These are phyloP conservation scores for Liasis olivaceus DNA, from an alignment of 2,797 vertebrate species.

Conservation along the genomic window DNA sequence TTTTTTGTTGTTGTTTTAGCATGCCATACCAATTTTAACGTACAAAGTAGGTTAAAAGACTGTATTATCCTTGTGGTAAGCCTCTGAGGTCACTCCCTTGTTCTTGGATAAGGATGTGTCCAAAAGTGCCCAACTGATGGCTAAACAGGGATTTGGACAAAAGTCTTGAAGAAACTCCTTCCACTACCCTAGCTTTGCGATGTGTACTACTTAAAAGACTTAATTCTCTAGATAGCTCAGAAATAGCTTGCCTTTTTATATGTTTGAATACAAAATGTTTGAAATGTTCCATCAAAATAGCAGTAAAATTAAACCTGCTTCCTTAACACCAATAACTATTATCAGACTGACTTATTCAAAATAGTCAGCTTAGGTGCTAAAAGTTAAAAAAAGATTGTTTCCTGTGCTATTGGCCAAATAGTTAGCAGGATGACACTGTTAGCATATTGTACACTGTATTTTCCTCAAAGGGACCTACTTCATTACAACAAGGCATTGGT, in stretches of 20 bases:
- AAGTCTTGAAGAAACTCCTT: background rate
- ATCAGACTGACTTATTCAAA: background rate
- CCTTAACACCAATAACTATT: background rate
- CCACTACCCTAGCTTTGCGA: background rate
- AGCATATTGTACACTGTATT: background rate
- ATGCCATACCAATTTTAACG: background rate
- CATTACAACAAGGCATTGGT: background rate
- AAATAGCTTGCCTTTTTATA: background rate
- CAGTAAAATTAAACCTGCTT: background rate
- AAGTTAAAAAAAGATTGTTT: background rate
- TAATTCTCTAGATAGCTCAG: background rate
- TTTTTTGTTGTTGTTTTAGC: background rate
- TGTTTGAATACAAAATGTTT: background rate
- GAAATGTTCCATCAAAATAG: background rate
- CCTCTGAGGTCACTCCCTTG: background rate
- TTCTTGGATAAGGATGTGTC: background rate
- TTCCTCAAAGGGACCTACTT: background rate
- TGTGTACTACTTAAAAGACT: background rate
- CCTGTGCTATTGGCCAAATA: background rate
- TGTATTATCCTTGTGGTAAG: background rate
- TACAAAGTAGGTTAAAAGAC: background rate
- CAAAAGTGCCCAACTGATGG: background rate
- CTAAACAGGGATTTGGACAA: background rate
- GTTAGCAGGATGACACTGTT: accelerated
- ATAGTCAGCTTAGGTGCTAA: background rate